Base-by-base conservation (phyloP, 2,113 vertebrate genomes). In the Falco punctatus region DNA sequence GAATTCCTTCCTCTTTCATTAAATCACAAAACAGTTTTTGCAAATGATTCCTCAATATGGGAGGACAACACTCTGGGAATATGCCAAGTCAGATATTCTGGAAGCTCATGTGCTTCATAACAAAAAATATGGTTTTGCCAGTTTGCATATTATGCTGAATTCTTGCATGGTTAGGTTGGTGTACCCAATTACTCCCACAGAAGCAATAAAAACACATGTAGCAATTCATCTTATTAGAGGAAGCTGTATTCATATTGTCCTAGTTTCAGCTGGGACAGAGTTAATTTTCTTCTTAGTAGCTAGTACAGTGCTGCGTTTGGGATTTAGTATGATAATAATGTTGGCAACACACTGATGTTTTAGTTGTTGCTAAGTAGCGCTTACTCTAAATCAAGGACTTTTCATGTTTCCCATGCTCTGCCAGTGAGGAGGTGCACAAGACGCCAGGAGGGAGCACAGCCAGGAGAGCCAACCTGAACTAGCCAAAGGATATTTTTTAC, bases 131-230 rank as follows among this genome's bases (percentile, higher is more conserved):
- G n/a, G 24, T 51, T 90, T 81, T 80, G 40, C 27, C 91, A 55
- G 30, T 77, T 65, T 86, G n/a, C 23, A 27, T 85, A 86, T 78
- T 44, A 69, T 44, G 32, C 46, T 83, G 52, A 66, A 72, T 72
- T 90, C 93, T 62, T 90, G 62, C 64, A 74, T 40, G 32, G 46
- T 67, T 89, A 70, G 11, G 52, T 67, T 91, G 66, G 54, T 51
- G 42, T 59, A 94, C 51, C 65, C 28, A 74, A 86, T 96, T 91
- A 85, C 44, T 86, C 80, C 54, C 81, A 94, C 22, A 86, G 78
- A 88, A 94, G 80, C 62, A 86, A 71, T 44, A 86, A 84, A 57
- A 57, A 46, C 32, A 67, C 8, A 14, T 57, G 32, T 42, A 82
- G 52, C n/a, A 94, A 96, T 84, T 84, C 22, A 78, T 79, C 55